A percentile compares a stretch with the other conserved stretches of the same genome.
Conservation (phyloP, 1,140 invertebrate genomes). For the Copidosoma floridanum region DNA sequence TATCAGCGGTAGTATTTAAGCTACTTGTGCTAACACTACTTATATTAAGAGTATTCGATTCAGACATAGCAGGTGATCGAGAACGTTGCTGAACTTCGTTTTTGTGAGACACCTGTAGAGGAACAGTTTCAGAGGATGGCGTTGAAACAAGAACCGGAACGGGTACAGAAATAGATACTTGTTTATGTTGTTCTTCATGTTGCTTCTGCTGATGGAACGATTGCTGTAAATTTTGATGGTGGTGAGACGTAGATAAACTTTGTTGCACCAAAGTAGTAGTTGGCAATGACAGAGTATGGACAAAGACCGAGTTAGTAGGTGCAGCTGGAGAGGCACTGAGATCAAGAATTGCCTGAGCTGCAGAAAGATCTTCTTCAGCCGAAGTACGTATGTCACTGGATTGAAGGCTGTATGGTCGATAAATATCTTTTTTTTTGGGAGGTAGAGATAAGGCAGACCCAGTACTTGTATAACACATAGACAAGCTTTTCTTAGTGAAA, state of each 20-base stretch:
- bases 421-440: conserved; percentile 86
- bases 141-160: no score
- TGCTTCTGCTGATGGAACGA: conserved; percentile 27
- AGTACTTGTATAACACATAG: conserved; percentile 81
- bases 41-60: conserved; percentile 32
- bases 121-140: no score
- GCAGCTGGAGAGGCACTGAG: conserved; percentile 80
- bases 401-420: conserved; percentile 80
- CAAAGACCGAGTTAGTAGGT: conserved; percentile 51
- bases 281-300: conserved; percentile 55
- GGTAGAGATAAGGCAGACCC: conserved; percentile 76
- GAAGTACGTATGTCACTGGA: conserved; percentile 63
- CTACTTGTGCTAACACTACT: conserved; percentile 26
- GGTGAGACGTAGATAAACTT: no score
- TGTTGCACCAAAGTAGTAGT: no score
- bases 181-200: no score
- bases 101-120: no score
- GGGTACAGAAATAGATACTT: conserved; percentile 22
- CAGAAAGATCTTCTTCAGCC: conserved; percentile 76
- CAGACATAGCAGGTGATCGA: no score
- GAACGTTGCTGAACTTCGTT: no score
- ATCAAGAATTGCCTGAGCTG: conserved; percentile 83
- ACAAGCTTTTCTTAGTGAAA: conserved; percentile 66
- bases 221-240: no score
- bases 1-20: no score